Evolutionary conservation across 1,140 invertebrate genomes (phyloP).

Genomic region (Teleogryllus occipitalis): DNA sequence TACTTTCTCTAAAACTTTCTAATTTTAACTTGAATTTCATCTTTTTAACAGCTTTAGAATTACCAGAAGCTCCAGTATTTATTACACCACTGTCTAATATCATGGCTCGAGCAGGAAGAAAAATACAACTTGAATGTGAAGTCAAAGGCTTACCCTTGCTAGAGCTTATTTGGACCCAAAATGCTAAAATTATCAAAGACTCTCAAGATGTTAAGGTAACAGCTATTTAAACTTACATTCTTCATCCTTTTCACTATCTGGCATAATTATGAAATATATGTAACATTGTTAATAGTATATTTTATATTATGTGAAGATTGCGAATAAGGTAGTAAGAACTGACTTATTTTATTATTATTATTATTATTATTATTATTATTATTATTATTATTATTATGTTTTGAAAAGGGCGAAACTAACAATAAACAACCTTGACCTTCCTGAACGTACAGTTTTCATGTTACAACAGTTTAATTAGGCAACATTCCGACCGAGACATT

Average conservation of each 20-base stretch:
- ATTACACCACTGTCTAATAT: constrained; percentile 47
- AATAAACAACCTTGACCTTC: no score
- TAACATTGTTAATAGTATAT: no score
- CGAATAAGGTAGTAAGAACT: no score
- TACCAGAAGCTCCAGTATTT: constrained; percentile 46
- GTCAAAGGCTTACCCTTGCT: constrained; percentile 51
- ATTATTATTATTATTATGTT: no score
- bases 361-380: no score
- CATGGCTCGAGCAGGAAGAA: constrained; percentile 55
- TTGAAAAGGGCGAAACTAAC: no score
- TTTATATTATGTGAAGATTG: not conserved
- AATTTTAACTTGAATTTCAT: constrained; percentile 8
- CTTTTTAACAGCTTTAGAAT: constrained; percentile 39
- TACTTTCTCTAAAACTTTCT: not conserved
- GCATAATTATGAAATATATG: not conserved
- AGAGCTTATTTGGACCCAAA: constrained; percentile 55
- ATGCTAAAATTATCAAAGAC: constrained; percentile 51
- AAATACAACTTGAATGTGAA: constrained; percentile 58
- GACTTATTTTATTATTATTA: no score
- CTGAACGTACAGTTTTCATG: no score
- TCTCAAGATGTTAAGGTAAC: constrained; percentile 43
- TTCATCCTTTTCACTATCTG: not conserved
- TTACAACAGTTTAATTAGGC: no score
- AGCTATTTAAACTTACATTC: constrained; percentile 3
- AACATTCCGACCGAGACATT: no score